Percentiles rank a stretch among this genome's conserved stretches.
Conservation (phyloP, 2,113 vertebrate species). For the Alethe castanea region DNA sequence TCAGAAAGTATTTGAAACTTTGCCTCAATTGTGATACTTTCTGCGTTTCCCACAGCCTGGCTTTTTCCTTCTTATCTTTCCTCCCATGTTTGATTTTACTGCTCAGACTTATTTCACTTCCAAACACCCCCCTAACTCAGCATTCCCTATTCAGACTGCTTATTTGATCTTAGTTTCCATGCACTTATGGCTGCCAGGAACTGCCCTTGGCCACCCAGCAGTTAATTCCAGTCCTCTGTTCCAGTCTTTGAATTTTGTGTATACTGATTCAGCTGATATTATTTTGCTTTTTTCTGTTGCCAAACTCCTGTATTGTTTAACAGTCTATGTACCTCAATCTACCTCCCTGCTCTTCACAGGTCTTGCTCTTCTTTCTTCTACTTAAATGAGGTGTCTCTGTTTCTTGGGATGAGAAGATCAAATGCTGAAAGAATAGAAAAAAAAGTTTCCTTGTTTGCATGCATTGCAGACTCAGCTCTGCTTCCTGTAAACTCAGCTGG, state of each 20-base stretch:
- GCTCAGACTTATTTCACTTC: not conserved
- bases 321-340: not conserved
- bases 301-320: not conserved
- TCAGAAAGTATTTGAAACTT: not conserved
- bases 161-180: not conserved
- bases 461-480: not conserved
- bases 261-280: not conserved
- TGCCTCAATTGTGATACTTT: not conserved
- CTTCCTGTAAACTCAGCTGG: not conserved
- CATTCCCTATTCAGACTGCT: not conserved
- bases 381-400: not conserved
- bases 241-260: not conserved
- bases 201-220: not conserved
- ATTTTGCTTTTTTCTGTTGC: not conserved
- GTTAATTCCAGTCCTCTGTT: not conserved
- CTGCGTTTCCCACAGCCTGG: not conserved
- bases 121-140: not conserved
- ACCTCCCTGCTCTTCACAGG: not conserved
- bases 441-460: not conserved
- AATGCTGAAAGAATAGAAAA: not conserved
- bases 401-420: not conserved
- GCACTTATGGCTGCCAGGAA: not conserved
- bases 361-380: not conserved
- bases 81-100: not conserved
- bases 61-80: not conserved